Evolutionary conservation across 2,113 vertebrate species (phyloP), one percentile per base, ranked within the genome.

Genomic region (Bufo bufo): DNA sequence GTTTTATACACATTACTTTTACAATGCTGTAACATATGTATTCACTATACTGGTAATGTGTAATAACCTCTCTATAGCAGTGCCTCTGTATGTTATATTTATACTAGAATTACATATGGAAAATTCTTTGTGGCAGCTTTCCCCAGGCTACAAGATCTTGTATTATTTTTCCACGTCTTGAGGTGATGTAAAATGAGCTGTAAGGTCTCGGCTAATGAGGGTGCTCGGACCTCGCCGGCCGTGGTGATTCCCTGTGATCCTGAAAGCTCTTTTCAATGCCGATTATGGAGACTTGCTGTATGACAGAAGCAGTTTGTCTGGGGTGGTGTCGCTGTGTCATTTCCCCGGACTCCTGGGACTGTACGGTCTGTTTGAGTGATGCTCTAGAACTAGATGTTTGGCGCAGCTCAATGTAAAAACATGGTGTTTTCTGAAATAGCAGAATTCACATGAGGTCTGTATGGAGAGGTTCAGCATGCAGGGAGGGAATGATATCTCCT

Each of bases 281-380:
- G n/a, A 72, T 84, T 84, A 72, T 84, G 50, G n/a, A 56, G 66
- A 56, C 49, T 58, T 54, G 82, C 23, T 14, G 19, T 84, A 56
- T 72, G 61, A 84, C 23, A 19, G 82, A 72, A 71, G 12, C 19
- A 84, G 58, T 84, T 84, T 84, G 82, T 71, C 65, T 54, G 82
- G 65, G 82, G n/a, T 23, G 43, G 47, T 84, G 82, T 84, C 50
- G 65, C 50, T 8, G 23, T 72, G 82, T 72, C 50, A 54, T 14
- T 84, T 49, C n/a, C 11, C 6, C 23, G 49, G 20, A 47, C 82
- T 10, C 82, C 82, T 33, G n/a, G 82, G 63, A 71, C 3, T n/a
- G 47, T 47, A 14, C 4, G 19, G 16, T 50, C 19, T 10, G 82
- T 52, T n/a, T 84, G 82, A 84, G 43, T 52, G 56, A 84, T 84